Percentiles rank a stretch among this genome's conserved stretches.
These are phyloP conservation scores for Hartigia nigra DNA, from an alignment of 2,888 invertebrate species.

Conservation along the genomic window DNA sequence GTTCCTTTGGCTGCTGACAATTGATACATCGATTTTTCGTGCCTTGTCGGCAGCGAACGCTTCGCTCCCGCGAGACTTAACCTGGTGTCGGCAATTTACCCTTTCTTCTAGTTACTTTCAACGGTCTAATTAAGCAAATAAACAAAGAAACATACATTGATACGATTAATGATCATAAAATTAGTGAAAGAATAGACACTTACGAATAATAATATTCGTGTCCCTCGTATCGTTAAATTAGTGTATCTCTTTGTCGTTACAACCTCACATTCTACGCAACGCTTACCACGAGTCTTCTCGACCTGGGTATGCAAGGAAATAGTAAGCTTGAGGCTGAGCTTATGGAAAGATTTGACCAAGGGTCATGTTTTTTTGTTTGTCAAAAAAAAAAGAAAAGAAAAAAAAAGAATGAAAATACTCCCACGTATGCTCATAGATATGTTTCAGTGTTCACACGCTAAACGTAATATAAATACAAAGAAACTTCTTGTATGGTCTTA, in stretches of 20 bases:
- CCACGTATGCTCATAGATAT: neutral
- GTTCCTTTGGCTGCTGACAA: neutral
- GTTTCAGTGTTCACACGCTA: neutral
- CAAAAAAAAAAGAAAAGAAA: neutral
- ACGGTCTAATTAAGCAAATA: neutral
- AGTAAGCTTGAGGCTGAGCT: conserved; percentile 22
- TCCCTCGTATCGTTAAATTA: neutral
- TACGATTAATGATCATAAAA: neutral
- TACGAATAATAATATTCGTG: neutral
- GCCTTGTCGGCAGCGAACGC: neutral
- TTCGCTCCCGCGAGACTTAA: conserved; percentile 21
- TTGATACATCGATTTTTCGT: neutral
- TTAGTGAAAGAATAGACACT: neutral
- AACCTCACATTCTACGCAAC: conserved; percentile 6
- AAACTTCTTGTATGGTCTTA: neutral
- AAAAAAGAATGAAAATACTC: neutral
- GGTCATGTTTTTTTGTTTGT: neutral
- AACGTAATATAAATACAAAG: neutral
- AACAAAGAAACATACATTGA: neutral
- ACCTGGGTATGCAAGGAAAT: conserved; percentile 3
- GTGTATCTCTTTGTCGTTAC: neutral
- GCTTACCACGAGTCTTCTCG: conserved; percentile 7
- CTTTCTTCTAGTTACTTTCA: neutral
- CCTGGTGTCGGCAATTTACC: conserved; percentile 36
- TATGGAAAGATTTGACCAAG: conserved; percentile 14